phyloP scores from a whole-genome alignment of 2,113 vertebrate species.

The Thymallus thymallus region DNA sequence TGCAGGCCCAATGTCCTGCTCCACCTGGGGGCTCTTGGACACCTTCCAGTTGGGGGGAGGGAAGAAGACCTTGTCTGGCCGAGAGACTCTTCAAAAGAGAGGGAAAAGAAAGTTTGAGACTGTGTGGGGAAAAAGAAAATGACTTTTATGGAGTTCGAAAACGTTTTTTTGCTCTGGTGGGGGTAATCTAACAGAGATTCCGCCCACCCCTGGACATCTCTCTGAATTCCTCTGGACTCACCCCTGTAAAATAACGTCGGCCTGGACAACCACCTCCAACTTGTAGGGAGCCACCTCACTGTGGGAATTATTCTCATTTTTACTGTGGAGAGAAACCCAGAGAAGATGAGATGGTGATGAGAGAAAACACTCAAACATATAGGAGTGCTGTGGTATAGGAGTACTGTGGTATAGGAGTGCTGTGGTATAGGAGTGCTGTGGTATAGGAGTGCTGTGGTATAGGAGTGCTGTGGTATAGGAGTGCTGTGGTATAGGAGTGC shows the following conservation, averaged over 20 bases:
- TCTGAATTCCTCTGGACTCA: conserved; percentile 62
- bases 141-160: conserved; percentile 26
- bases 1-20: conserved; percentile 80
- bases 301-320: conserved; percentile 91
- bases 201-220: not conserved
- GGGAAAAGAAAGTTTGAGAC: conserved; percentile 14
- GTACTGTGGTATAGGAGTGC: too few species aligned
- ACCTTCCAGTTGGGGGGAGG: conserved; percentile 78
- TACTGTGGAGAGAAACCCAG: conserved; percentile 69
- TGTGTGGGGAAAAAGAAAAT: not conserved
- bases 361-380: not conserved
- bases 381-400: too few species aligned
- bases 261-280: conserved; percentile 80
- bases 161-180: conserved; percentile 21
- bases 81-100: conserved; percentile 77
- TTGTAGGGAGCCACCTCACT: conserved; percentile 80
- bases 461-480: too few species aligned
- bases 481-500: too few species aligned
- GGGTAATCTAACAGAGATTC: conserved; percentile 22
- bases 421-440: too few species aligned
- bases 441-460: too few species aligned
- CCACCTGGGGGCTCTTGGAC: conserved; percentile 66
- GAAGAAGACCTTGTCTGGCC: conserved; percentile 84
- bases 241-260: conserved; percentile 83
- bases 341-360: not conserved